Base-by-base conservation (phyloP, 2,797 vertebrate species). In the Rhodeus uyekii region DNA sequence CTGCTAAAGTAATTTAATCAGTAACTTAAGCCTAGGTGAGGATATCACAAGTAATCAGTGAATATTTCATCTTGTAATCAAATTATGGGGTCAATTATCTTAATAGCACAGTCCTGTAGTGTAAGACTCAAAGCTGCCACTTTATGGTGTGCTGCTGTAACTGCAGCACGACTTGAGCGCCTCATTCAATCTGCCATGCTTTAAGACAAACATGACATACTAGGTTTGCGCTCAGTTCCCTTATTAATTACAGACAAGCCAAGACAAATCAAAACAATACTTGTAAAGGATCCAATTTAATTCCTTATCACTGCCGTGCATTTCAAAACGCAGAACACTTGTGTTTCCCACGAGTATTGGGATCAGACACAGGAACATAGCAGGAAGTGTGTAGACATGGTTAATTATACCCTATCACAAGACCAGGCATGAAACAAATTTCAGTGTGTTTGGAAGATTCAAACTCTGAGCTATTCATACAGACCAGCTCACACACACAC, bases 1-100 rank as follows among this genome's bases (percentile, higher is more conserved):
- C 18, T 29, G 44, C 53, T 53, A 3, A 39, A 32, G 22, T 65
- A 55, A 73, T 73, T 73, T 24, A 64, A 84, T 72, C 34, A 60
- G 32, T 74, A 65, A 64, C 2, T 71, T 42, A 48, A 68, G 63
- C 53, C 67, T 73, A 63, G 32, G n/a, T 53, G 27, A 76, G 46
- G 18, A 78, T 67, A 42, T 82, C 46, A 55, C 39, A 34, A 6
- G 50, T 48, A 74, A 74, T 82, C 81, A 55, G 61, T 48, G 63
- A 81, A 84, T 84, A 68, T 68, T 67, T 78, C 22, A 75, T 79
- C 69, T 13, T n/a, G 38, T 76, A 60, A 73, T 74, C 63, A 75
- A 64, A 83, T 81, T 81, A 73, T 64, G 58, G 58, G 32, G n/a
- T 39, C 38, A 29, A 65, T 81, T 64, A 79, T 50, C 27, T 58